Evolutionary conservation across 2,888 invertebrate genomes (phyloP).

Genomic region (Drosophila demipolita): DNA sequence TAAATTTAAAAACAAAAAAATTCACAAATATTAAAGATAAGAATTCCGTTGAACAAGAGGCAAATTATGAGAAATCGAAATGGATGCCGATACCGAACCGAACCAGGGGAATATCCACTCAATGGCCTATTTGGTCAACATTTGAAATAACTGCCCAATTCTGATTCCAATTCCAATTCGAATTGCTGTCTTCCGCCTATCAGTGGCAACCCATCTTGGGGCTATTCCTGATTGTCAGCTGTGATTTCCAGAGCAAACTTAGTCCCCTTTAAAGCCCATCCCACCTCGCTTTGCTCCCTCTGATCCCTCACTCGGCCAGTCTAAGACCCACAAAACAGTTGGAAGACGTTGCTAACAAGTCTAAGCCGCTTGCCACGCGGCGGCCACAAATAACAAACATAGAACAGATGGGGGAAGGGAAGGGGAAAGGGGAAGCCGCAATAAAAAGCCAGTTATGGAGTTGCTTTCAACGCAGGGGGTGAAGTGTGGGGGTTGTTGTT

Average conservation of each 20-base stretch:
- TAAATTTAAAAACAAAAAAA: constrained; percentile 56
- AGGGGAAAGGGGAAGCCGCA: constrained; percentile 8
- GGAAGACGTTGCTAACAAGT: constrained; percentile 68
- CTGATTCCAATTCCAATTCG: constrained; percentile 15
- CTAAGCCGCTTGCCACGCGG: constrained; percentile 48
- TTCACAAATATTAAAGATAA: constrained; percentile 11
- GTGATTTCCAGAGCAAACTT: constrained; percentile 24
- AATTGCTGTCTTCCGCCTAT: constrained; percentile 13
- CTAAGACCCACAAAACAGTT: constrained; percentile 54
- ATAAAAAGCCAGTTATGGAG: constrained; percentile 46
- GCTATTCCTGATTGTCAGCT: constrained; percentile 39
- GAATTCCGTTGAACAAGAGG: neutral
- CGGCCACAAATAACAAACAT: constrained; percentile 38
- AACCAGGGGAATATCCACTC: constrained; percentile 9
- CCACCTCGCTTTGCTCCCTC: neutral
- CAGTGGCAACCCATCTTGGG: constrained; percentile 51
- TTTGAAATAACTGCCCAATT: constrained; percentile 28
- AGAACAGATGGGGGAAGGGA: constrained; percentile 27
- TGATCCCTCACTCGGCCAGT: neutral
- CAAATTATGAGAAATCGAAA: constrained; percentile 43
- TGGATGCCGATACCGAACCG: neutral
- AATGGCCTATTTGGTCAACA: constrained; percentile 34
- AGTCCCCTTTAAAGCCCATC: neutral
- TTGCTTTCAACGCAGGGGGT: neutral
- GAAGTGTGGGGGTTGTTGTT: neutral